Percentiles rank a stretch among this genome's conserved stretches.
These are phyloP conservation scores for Caerostris darwini DNA, from an alignment of 1,140 invertebrate species.

Conservation along the genomic window DNA sequence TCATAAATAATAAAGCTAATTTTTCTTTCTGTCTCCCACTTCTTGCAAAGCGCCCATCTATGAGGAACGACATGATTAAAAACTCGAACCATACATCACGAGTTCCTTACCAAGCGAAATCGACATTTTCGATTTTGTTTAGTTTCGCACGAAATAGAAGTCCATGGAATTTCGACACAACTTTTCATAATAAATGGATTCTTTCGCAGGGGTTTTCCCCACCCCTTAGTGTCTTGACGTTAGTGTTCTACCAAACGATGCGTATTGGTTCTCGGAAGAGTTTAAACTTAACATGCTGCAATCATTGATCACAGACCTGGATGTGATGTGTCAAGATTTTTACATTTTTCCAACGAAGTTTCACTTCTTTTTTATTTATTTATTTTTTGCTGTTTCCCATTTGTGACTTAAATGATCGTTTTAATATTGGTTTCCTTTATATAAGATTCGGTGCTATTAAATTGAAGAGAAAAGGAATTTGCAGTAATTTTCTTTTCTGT, in stretches of 20 bases:
- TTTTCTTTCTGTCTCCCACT: too few species aligned
- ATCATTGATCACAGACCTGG: background rate
- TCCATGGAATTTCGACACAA: background rate
- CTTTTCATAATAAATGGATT: slow-evolving; percentile 11
- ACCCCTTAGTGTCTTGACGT: background rate
- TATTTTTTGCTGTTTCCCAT: too few species aligned
- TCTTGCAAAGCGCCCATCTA: too few species aligned
- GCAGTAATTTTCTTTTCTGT: background rate
- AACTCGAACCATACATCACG: too few species aligned
- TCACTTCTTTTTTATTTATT: background rate
- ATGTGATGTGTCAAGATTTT: slow-evolving; percentile 2
- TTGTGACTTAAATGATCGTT: background rate
- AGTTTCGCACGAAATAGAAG: background rate
- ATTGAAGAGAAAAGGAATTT: background rate
- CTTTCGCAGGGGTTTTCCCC: background rate
- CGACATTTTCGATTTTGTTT: background rate
- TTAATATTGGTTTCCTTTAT: slow-evolving; percentile 36
- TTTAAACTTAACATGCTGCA: background rate
- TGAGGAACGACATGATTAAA: too few species aligned
- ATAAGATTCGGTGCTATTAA: background rate
- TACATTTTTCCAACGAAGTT: background rate
- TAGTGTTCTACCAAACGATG: background rate
- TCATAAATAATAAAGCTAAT: too few species aligned
- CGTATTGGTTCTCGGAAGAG: too few species aligned
- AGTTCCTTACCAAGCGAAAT: too few species aligned